These are phyloP conservation scores for Ormyrus pomaceus DNA, from an alignment of 2,888 invertebrate species.

Conservation along the genomic window DNA sequence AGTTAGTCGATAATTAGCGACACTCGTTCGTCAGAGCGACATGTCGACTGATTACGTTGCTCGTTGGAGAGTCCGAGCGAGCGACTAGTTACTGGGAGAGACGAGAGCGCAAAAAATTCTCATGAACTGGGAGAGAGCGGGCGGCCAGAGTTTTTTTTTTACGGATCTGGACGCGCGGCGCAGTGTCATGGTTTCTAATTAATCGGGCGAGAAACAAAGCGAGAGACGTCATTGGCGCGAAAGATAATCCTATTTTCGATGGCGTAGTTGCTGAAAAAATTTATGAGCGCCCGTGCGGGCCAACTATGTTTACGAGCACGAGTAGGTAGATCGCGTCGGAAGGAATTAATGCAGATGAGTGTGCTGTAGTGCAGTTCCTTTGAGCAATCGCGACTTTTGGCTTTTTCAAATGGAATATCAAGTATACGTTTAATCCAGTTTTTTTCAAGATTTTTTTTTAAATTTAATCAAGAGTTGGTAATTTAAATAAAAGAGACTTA, in stretches of 20 bases:
- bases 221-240: conserved; percentile 49
- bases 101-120: conserved; percentile 43
- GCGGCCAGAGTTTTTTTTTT: neutral
- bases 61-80: conserved; percentile 48
- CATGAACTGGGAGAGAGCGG: neutral
- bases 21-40: conserved; percentile 70
- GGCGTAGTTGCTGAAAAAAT: conserved; percentile 14
- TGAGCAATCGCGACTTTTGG: no score
- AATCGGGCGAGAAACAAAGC: conserved; percentile 24
- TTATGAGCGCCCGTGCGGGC: conserved; percentile 10
- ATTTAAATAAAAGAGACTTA: no score
- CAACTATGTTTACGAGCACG: conserved; percentile 20
- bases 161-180: neutral
- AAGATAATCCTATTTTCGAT: conserved; percentile 44
- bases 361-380: no score
- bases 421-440: no score
- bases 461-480: no score
- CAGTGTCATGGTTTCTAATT: conserved; percentile 37
- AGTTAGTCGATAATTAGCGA: conserved; percentile 69
- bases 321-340: neutral
- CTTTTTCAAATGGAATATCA: no score
- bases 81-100: neutral
- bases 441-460: no score
- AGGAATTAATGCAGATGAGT: conserved; percentile 6
- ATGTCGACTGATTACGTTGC: conserved; percentile 69